Conservation (phyloP, 2,888 invertebrate species). For the Epinotia demarniana region DNA sequence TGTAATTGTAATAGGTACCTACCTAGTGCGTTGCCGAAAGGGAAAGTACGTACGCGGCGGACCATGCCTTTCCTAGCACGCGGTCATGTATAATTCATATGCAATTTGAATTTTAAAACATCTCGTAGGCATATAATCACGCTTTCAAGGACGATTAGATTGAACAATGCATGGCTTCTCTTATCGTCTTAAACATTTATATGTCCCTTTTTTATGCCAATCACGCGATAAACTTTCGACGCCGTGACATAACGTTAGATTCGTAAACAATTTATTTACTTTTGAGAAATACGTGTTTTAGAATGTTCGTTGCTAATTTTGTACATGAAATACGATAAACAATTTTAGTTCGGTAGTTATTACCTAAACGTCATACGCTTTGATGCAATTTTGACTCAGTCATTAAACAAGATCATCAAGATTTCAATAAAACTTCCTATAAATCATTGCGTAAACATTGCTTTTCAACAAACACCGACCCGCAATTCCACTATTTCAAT, state of each 20-base stretch:
- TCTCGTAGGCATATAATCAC: conserved; percentile 26
- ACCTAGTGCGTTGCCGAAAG: conserved; percentile 71
- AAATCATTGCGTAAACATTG: background rate
- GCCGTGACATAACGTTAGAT: conserved; percentile 63
- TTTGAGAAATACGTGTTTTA: conserved; percentile 13
- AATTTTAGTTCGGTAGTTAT: background rate
- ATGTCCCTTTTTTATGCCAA: conserved; percentile 69
- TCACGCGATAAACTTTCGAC: conserved; percentile 65
- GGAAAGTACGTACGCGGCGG: conserved; percentile 80
- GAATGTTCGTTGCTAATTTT: background rate
- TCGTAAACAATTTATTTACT: conserved; percentile 54
- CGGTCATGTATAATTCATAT: conserved; percentile 32
- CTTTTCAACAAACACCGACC: background rate
- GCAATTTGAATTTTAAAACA: conserved; percentile 33
- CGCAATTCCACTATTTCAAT: background rate
- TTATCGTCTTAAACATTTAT: conserved; percentile 77
- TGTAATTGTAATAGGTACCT: conserved; percentile 61
- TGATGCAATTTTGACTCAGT: background rate
- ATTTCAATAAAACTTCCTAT: background rate
- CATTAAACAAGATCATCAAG: background rate
- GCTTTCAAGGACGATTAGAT: conserved; percentile 78
- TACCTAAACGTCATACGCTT: background rate
- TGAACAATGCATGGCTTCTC: conserved; percentile 69
- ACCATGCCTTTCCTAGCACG: conserved; percentile 69
- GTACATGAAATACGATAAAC: background rate